Conservation (phyloP, 2,113 vertebrate genomes). For the Zonotrichia leucophrys region DNA sequence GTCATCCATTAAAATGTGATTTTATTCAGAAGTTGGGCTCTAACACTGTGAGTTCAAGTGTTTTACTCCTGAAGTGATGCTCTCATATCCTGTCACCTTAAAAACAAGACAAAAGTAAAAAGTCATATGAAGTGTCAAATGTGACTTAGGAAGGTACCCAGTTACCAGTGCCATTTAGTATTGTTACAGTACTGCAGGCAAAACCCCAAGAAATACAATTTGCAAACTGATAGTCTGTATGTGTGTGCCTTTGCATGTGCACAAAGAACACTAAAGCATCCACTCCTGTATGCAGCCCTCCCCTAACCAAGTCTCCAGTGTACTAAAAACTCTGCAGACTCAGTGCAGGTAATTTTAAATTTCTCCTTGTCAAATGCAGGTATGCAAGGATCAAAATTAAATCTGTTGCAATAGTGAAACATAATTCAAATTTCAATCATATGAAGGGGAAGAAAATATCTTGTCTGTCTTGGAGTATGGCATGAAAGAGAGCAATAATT, state of each 20-base stretch:
- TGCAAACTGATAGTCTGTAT: not conserved
- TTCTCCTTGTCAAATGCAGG: not conserved
- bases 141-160: not conserved
- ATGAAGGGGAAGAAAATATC: not conserved
- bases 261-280: not conserved
- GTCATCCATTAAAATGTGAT: not conserved
- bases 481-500: not conserved
- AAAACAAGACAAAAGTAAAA: not conserved
- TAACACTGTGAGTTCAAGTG: not conserved
- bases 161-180: not conserved
- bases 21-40: not conserved
- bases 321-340: not conserved
- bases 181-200: not conserved
- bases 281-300: fast-evolving
- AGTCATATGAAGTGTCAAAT: not conserved
- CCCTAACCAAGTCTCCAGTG: not conserved
- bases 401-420: not conserved
- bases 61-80: not conserved
- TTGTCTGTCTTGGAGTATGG: not conserved
- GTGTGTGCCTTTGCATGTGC: not conserved
- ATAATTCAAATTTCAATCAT: not conserved
- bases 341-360: not conserved
- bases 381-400: not conserved
- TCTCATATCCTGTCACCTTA: not conserved
- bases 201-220: not conserved